Base-by-base conservation (phyloP, 2,888 invertebrate genomes). In the Callimorpha dominula region DNA sequence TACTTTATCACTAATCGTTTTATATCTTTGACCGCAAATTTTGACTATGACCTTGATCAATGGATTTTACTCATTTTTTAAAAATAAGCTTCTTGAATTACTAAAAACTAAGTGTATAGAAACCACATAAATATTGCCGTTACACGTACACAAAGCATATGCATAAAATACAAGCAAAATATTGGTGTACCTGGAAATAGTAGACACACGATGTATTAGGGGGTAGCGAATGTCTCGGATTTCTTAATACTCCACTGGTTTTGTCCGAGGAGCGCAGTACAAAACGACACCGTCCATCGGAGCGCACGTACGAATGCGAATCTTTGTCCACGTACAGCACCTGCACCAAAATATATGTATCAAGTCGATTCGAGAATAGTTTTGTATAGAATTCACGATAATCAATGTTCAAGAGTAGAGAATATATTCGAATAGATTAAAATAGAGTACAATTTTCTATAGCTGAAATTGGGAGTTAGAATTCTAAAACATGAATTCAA, bases 181-280 rank as follows among this genome's bases (percentile, higher is more conserved):
- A 42, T 71, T 7, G 0, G 52, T 50, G 42, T 54, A 96, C 96
- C 91, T 96, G 96, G 88, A 98, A 98, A 88, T 97, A 97, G 91
- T 98, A 98, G 76, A 97, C 97, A 89, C 98, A 98, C 9, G 98
- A 98, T 1, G 98, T 98, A 91, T 98, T 98, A 3, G 98, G 97
- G 0, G 98, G 98, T 73, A 98, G 93, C 1, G 98, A 97, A 90
- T 98, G 98, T 68, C 97, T 95, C 4, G 98, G 98, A 90, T 97
- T 98, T 87, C 97, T 97, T 70, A 98, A 90, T 68, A 97, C 96
- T 7, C 98, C 98, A 78, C 97, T 97, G 62, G 97, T 96, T 86
- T 97, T 97, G 87, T 98, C 97, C 86, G 97, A 97, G 60, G 97
- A 97, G 75, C 97, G 97, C 65, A 98, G 95, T 76, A 97, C 96